These are phyloP conservation scores for Drosophila prosaltans DNA, from an alignment of 1,140 invertebrate genomes.

Conservation along the genomic window DNA sequence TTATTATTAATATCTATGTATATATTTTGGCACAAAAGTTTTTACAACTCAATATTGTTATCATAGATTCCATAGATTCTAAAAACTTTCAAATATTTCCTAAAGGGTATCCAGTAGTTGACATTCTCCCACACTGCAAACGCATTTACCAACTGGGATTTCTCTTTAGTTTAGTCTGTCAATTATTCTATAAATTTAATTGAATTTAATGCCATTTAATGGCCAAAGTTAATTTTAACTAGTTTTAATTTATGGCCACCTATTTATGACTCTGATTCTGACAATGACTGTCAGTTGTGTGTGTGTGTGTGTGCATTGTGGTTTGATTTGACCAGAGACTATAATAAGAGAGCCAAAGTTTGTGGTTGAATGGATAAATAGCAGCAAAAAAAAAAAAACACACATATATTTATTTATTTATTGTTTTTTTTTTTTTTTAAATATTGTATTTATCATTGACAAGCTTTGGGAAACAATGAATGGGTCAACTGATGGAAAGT, in stretches of 20 bases:
- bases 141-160: conserved; percentile 4
- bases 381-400: neutral
- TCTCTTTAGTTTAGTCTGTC: neutral
- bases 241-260: conserved; percentile 41
- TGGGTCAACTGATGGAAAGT: conserved; percentile 2
- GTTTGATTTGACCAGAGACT: conserved; percentile 16
- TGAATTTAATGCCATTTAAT: conserved; percentile 58
- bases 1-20: too few species aligned
- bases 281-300: conserved; percentile 1
- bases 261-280: conserved; percentile 15
- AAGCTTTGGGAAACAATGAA: neutral
- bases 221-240: conserved; percentile 54
- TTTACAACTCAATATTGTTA: too few species aligned
- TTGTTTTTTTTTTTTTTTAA: neutral
- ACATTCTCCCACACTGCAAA: conserved; percentile 9
- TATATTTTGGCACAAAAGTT: too few species aligned
- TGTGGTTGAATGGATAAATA: conserved; percentile 10
- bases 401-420: neutral
- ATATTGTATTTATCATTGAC: neutral
- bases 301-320: conserved; percentile 6
- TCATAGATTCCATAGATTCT: too few species aligned
- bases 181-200: conserved; percentile 37
- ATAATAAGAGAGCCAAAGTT: neutral
- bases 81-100: neutral
- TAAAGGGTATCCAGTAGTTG: conserved; percentile 6